phyloP scores from a whole-genome alignment of 2,888 invertebrate species.

The Melipona bicolor region DNA sequence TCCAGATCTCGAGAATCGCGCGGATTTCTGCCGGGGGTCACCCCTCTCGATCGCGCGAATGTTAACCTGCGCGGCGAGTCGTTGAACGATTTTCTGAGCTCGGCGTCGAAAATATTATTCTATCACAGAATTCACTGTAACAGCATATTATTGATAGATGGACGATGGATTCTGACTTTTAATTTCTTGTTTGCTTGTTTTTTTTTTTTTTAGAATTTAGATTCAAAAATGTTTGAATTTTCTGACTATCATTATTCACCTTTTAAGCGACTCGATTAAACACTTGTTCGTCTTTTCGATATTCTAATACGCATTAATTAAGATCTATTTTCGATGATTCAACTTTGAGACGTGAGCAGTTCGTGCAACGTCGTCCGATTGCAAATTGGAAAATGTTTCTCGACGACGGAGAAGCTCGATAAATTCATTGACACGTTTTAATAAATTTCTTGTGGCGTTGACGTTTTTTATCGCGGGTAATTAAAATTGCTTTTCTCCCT shows the following conservation, averaged over 20 bases:
- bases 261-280: neutral
- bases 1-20: conserved; percentile 8
- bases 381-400: neutral
- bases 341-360: neutral
- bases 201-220: no score
- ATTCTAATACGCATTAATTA: neutral
- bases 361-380: neutral
- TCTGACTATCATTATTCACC: no score
- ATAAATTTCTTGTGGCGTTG: neutral
- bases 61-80: neutral
- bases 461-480: neutral
- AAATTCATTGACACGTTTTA: neutral
- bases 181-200: no score
- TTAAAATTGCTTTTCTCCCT: neutral
- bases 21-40: neutral
- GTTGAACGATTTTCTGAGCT: neutral
- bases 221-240: no score
- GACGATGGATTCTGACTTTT: neutral
- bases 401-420: neutral
- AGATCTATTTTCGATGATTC: neutral
- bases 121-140: neutral
- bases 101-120: neutral
- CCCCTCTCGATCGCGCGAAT: neutral
- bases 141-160: neutral
- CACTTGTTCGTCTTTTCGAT: neutral